Base-by-base conservation (phyloP, 2,888 invertebrate species). In the Gryllus longicercus region DNA sequence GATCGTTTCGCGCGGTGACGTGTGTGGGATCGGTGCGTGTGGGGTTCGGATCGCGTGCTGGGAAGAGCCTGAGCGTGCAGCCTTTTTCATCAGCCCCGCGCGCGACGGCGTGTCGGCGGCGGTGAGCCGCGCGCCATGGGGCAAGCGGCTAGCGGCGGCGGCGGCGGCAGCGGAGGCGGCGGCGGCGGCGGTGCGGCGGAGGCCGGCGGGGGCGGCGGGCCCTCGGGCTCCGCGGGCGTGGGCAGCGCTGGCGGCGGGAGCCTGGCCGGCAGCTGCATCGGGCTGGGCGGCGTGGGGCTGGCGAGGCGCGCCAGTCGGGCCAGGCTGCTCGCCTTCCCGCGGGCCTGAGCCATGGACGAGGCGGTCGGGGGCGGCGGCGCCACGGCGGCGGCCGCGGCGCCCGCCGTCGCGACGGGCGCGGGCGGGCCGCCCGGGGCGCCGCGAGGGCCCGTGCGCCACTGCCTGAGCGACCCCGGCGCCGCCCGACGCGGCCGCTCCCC, bases 391-490 rank as follows among this genome's bases (percentile, higher is more conserved):
- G 80, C 77, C 78, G 50, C 51, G 78, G 78, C 78, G 78, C 50
- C 51, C 50, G 25, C 25, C 50, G 50, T 21, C 21, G 76, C 76
- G 76, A 25, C 23, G 21, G 1, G 76, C 21, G 76, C 18, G 23
- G 23, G 25, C 25, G 76, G 21, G 4, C 25, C 76, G 10, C 25
- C 21, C 25, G 18, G 23, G 23, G 25, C 77, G 14, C 38, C 18
- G 50, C 14, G n/a, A 18, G 92, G 92, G 87, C 87, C 91, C 85
- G 91, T 92, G 83, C 92, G 92, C 84, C 92, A 92, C 88, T 92
- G 92, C 85, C 90, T 91, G 84, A 92, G 92, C 84, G 92, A 92
- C 86, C 92, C 92, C 81, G 91, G 91, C 14, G 90, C 90, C 82
- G 90, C 89, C 16, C 77, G 80, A 25, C 49, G 49, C 85, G 83